A percentile compares a stretch with the other conserved stretches of the same genome.
phyloP scores from a whole-genome alignment of 2,888 invertebrate genomes.

The Beris morrisii region DNA sequence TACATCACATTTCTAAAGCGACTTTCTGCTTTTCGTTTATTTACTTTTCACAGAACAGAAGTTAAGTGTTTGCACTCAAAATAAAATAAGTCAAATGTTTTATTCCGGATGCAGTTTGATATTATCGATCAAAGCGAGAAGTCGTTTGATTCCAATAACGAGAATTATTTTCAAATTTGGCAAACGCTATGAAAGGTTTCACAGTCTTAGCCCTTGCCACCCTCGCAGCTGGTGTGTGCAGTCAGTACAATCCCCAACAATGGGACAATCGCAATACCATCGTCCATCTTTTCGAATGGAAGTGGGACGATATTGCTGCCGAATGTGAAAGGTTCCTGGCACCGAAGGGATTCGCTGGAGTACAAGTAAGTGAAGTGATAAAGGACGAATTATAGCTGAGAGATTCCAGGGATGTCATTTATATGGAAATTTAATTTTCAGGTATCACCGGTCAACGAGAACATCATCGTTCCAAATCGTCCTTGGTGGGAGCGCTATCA shows the following conservation, averaged over 20 bases:
- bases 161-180: too few species aligned
- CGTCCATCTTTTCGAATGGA: slow-evolving; percentile 45
- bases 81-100: too few species aligned
- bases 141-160: too few species aligned
- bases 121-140: too few species aligned
- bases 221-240: slow-evolving; percentile 38
- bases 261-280: slow-evolving; percentile 47
- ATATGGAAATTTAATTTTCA: slow-evolving; percentile 35
- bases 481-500: slow-evolving; percentile 76
- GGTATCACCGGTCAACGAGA: slow-evolving; percentile 76
- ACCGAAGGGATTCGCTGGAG: slow-evolving; percentile 72
- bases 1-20: too few species aligned
- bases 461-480: slow-evolving; percentile 63
- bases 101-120: too few species aligned
- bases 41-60: too few species aligned
- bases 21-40: too few species aligned
- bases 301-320: slow-evolving; percentile 75
- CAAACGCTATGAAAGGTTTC: slow-evolving; percentile 13
- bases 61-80: too few species aligned
- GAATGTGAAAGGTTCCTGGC: slow-evolving; percentile 80
- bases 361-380: slow-evolving; percentile 61
- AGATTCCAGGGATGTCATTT: neutral
- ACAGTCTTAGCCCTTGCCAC: slow-evolving; percentile 5
- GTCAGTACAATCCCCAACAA: slow-evolving; percentile 63
- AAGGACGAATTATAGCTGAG: neutral